These are phyloP conservation scores for Tetramorium parvispinum DNA, from an alignment of 1,140 invertebrate species.

Conservation along the genomic window DNA sequence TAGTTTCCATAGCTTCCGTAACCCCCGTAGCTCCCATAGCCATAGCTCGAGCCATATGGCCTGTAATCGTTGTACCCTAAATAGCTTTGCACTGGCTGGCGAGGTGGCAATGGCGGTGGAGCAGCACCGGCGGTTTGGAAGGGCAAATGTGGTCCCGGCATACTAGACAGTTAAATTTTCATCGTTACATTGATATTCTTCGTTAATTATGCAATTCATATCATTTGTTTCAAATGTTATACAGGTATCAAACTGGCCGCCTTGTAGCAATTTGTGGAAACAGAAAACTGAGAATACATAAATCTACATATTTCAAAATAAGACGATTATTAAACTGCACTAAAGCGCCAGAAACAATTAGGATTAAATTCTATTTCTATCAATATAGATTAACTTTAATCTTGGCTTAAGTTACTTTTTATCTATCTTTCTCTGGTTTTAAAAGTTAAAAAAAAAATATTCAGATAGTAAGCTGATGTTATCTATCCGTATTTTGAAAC, in stretches of 20 bases:
- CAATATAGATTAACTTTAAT: no score
- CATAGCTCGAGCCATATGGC: slow-evolving; percentile 77
- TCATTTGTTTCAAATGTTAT: background rate
- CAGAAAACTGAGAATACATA: background rate
- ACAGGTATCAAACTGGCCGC: background rate
- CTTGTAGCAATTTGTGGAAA: background rate
- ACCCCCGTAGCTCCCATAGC: slow-evolving; percentile 71
- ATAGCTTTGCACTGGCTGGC: slow-evolving; percentile 69
- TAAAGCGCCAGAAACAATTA: background rate
- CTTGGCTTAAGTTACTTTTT: no score
- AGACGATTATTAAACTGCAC: background rate
- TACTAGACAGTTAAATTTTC: slow-evolving; percentile 17
- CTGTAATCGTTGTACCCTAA: slow-evolving; percentile 77
- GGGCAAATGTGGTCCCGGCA: slow-evolving; percentile 54
- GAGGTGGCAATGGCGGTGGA: slow-evolving; percentile 80
- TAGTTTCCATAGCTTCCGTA: slow-evolving; percentile 63
- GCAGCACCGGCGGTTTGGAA: slow-evolving; percentile 64
- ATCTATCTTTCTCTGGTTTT: no score
- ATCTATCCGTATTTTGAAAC: no score
- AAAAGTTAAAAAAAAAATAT: no score
- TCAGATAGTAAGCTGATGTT: no score
- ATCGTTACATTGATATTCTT: background rate
- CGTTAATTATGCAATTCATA: background rate
- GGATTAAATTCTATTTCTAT: background rate
- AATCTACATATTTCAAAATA: background rate